Percentiles rank a stretch among this genome's conserved stretches.
phyloP scores from a whole-genome alignment of 1,140 invertebrate genomes.

The Phocides pigmalion region DNA sequence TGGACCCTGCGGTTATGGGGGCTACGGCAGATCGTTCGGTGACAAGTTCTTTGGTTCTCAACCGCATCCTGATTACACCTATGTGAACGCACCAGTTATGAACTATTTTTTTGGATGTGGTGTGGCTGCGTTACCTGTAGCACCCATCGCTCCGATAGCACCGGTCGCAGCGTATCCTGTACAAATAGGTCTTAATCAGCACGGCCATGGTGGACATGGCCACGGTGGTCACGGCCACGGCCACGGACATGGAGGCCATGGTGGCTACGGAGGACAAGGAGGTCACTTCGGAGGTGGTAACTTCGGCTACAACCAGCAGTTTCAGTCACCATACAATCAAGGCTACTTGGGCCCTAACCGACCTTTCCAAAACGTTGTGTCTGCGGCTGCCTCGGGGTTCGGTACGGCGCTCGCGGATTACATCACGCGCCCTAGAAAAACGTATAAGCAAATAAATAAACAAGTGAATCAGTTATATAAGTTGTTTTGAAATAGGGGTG shows the following conservation, averaged over 20 bases:
- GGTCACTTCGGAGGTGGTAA: conserved; percentile 33
- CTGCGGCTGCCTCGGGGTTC: conserved; percentile 61
- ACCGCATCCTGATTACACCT: conserved; percentile 51
- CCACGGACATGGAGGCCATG: conserved; percentile 36
- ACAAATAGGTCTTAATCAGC: conserved; percentile 12
- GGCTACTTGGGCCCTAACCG: conserved; percentile 30
- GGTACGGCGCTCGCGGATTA: conserved; percentile 58
- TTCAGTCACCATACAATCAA: conserved; percentile 18
- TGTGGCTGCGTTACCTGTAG: conserved; percentile 11
- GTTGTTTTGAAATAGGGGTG: conserved; percentile 49
- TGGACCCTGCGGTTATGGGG: conserved; percentile 48
- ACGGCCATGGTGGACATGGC: conserved; percentile 40
- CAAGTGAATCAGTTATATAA: conserved; percentile 64
- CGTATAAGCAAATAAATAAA: conserved; percentile 55
- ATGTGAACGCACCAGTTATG: conserved; percentile 61
- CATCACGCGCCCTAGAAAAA: conserved; percentile 56
- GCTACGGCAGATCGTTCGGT: conserved; percentile 57
- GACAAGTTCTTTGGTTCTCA: conserved; percentile 48
- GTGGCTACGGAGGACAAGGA: conserved; percentile 37
- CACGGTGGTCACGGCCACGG: conserved; percentile 41
- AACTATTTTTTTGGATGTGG: conserved; percentile 71
- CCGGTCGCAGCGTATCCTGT: conserved; percentile 32
- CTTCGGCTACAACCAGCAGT: conserved; percentile 13
- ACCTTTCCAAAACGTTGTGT: conserved; percentile 57
- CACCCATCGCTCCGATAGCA: not conserved